Evolutionary conservation across 2,888 invertebrate genomes (phyloP).

Genomic region (Frankliniella fusca): DNA sequence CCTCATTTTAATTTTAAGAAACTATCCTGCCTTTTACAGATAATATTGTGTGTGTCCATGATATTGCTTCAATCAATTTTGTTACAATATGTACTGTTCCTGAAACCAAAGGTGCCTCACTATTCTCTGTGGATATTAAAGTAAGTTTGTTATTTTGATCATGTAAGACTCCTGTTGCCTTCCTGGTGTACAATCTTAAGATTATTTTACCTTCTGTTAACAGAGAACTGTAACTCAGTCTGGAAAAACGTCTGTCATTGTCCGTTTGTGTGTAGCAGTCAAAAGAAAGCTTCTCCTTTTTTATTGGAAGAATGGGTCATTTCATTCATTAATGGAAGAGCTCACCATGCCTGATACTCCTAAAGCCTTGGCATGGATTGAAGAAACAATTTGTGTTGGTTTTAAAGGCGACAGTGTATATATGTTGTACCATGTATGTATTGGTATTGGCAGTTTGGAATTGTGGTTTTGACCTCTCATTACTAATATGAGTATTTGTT

Average conservation of each 20-base stretch:
- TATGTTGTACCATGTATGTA: slow-evolving; percentile 65
- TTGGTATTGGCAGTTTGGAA: slow-evolving; percentile 40
- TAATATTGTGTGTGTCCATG: slow-evolving; percentile 74
- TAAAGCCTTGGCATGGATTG: slow-evolving; percentile 74
- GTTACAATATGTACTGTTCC: slow-evolving; percentile 69
- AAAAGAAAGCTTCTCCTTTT: slow-evolving; percentile 79
- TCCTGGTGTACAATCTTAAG: slow-evolving; percentile 32
- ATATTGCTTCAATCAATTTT: slow-evolving; percentile 75
- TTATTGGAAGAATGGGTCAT: slow-evolving; percentile 81
- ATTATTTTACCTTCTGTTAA: slow-evolving; percentile 36
- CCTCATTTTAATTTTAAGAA: no score
- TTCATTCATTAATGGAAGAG: slow-evolving; percentile 66
- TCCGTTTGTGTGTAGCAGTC: slow-evolving; percentile 85
- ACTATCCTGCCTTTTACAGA: slow-evolving; percentile 52
- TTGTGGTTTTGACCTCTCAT: not conserved
- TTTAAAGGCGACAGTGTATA: slow-evolving; percentile 70
- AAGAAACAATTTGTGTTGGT: slow-evolving; percentile 80
- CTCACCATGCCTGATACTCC: slow-evolving; percentile 77
- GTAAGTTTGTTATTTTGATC: slow-evolving; percentile 45
- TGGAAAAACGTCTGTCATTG: slow-evolving; percentile 70
- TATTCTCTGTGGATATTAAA: slow-evolving; percentile 78
- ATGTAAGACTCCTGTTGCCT: not conserved
- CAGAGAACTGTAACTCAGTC: slow-evolving; percentile 59
- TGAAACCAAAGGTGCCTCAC: slow-evolving; percentile 81
- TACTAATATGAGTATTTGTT: not conserved